These are phyloP conservation scores for Lucilia cuprina DNA, from an alignment of 1,140 invertebrate species.

Conservation along the genomic window DNA sequence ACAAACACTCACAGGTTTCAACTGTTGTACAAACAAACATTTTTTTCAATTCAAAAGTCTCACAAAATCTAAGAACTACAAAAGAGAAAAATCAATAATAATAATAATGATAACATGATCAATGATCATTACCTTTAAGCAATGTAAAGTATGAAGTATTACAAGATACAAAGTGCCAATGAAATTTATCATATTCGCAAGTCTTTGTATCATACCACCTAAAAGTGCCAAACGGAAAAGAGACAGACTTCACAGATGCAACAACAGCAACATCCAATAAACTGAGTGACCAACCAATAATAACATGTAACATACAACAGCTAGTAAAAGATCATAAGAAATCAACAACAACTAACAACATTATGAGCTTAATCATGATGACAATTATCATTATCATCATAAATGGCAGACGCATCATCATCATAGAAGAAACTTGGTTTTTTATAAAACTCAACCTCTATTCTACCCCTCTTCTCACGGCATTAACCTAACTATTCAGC, in stretches of 20 bases:
- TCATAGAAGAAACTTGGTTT: not conserved
- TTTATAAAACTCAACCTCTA: too few species aligned
- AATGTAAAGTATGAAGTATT: constrained; percentile 31
- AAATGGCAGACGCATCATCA: not conserved
- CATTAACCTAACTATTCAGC: too few species aligned
- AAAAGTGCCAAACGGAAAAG: not conserved
- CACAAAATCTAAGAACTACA: not conserved
- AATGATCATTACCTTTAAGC: constrained; percentile 27
- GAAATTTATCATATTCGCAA: constrained; percentile 32
- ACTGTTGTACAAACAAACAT: not conserved
- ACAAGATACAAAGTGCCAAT: constrained; percentile 25
- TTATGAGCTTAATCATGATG: not conserved
- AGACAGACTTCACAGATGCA: not conserved
- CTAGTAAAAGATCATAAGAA: not conserved
- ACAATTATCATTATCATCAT: not conserved
- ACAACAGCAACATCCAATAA: not conserved
- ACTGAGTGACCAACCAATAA: not conserved
- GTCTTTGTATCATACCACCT: constrained; percentile 19
- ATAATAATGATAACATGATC: constrained; percentile 30
- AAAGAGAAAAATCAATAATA: constrained; percentile 23
- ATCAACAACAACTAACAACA: not conserved
- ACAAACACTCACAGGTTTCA: not conserved
- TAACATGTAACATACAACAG: not conserved
- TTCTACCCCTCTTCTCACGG: too few species aligned
- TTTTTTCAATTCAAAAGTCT: not conserved